Conservation (phyloP, 2,113 vertebrate genomes). For the Syngnathus floridae region DNA sequence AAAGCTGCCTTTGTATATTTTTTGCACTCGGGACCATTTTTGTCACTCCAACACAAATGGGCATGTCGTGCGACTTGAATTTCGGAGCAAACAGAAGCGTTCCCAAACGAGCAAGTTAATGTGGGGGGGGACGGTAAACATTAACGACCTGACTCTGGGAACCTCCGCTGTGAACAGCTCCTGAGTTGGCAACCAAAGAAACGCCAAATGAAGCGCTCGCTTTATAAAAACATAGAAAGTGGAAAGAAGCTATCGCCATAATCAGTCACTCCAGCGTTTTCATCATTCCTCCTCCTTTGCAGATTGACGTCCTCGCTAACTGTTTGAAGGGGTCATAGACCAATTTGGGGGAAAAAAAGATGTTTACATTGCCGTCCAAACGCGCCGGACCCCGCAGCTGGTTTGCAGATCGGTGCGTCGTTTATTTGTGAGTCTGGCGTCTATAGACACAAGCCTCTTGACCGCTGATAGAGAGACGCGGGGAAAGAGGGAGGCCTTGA, state of each 20-base stretch:
- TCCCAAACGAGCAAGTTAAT: slow-evolving; percentile 3
- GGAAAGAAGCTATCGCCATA: slow-evolving; percentile 7
- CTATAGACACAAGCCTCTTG: slow-evolving; percentile 49
- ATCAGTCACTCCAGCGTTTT: not conserved
- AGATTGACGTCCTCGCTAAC: slow-evolving; percentile 33
- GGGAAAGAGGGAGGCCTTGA: slow-evolving; percentile 8
- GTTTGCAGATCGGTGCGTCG: slow-evolving; percentile 67
- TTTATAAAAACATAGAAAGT: slow-evolving; percentile 5
- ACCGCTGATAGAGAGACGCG: slow-evolving; percentile 29
- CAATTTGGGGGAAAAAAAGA: slow-evolving; percentile 43
- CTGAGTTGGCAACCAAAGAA: slow-evolving; percentile 43
- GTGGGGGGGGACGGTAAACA: slow-evolving; percentile 6
- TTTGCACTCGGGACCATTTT: slow-evolving; percentile 38
- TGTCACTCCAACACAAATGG: slow-evolving; percentile 15
- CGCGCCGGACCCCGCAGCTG: slow-evolving; percentile 66
- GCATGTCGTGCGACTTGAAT: slow-evolving; percentile 7
- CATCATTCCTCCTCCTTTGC: not conserved
- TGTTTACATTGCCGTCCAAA: slow-evolving; percentile 52
- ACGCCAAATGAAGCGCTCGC: slow-evolving; percentile 20
- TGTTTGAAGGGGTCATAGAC: slow-evolving; percentile 28
- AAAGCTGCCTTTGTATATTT: slow-evolving; percentile 10
- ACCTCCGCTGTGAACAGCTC: slow-evolving; percentile 16
- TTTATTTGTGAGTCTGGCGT: slow-evolving; percentile 42
- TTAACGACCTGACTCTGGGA: slow-evolving; percentile 13
- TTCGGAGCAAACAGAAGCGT: slow-evolving; percentile 12